Evolutionary conservation across 2,797 vertebrate genomes (phyloP), one percentile per base, ranked within the genome.

Genomic region (Crocodylus rhombifer): DNA sequence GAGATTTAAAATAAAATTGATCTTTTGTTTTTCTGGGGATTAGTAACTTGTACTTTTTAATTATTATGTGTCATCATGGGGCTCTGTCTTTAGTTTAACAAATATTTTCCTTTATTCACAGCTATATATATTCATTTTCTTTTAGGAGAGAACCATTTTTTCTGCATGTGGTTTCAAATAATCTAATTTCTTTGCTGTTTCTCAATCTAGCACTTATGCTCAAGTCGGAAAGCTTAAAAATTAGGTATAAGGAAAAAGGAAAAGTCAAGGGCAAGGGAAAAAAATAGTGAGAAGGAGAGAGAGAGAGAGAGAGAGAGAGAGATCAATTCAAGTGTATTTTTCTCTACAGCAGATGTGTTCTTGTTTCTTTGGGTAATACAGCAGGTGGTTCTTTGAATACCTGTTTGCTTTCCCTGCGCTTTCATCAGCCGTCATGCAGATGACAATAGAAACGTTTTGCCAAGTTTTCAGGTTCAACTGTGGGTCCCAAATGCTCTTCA

Each of bases 151-250:
- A 90, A 36, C 84, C 86, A 21, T 77, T 4, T 57, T 0, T 30
- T 4, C 61, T 57, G 2, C 78, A 42, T 33, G 64, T 89, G 61
- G 64, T 81, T 81, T 23, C 2, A 74, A 36, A 58, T 84, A 94
- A 28, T 58, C 3, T 15, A 5, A 1, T n/a, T 87, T 84, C 33
- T 71, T 21, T 64, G 91, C 1, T 4, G 6, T 86, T 89, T 93
- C 16, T 10, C 64, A 60, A 42, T 11, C 55, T 23, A 64, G 5
- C 0, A 1, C 5, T 1, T 42, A 55, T 9, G 2, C 65, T 18
- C 30, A 11, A 21, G n/a, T 10, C n/a, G 4, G 30, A 18, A 69
- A 33, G 36, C 36, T 14, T 14, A 30, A 73, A 14, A 26, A 21
- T 25, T 25, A 20, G 8, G 12, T 51, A 23, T 13, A 51, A 36